Evolutionary conservation across 2,113 vertebrate species (phyloP), one percentile per base, ranked within the genome.

Genomic region (Ophthalmolycus amberensis): DNA sequence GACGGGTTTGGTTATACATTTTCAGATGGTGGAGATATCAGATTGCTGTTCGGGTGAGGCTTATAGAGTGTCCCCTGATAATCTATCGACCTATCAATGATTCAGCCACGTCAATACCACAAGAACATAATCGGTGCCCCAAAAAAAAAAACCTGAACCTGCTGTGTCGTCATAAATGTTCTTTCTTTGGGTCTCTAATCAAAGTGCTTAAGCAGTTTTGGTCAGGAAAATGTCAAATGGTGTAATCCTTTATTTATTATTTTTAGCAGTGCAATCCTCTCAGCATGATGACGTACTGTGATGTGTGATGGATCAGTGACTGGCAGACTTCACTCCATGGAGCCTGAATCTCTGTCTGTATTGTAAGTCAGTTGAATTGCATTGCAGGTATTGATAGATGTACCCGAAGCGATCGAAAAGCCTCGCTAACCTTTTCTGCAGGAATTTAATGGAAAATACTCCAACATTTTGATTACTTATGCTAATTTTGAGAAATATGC

Each of bases 261-360:
- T 52, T 90, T 87, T 42, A 86, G 80, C 85, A 66, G 64, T n/a
- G 69, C 85, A 94, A 94, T 94, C 93, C 93, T 92, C 93, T 94
- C 93, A 92, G 89, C 84, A 85, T 83, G 84, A 86, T 90, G 88
- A 86, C 76, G 72, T 90, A 20, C 44, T 74, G 71, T 9, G 79
- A 76, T 62, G 77, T 34, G 42, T 9, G 82, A 88, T 87, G 86
- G 90, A 90, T 91, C 82, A 92, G 81, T 70, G 79, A 71, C 67
- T 62, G 67, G 38, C 42, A 16, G 84, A 63, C 15, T 75, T 79
- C 75, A 82, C 59, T 77, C 73, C 11, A 14, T 37, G 50, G 71
- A 66, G 59, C 69, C 37, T 60, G 22, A 72, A 75, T 80, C 54
- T 58, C 34, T 34, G 34, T 4, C 15, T 52, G 29, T 58, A 1